Evolutionary conservation across 2,113 vertebrate genomes (phyloP).

Genomic region (Myotis brandtii): DNA sequence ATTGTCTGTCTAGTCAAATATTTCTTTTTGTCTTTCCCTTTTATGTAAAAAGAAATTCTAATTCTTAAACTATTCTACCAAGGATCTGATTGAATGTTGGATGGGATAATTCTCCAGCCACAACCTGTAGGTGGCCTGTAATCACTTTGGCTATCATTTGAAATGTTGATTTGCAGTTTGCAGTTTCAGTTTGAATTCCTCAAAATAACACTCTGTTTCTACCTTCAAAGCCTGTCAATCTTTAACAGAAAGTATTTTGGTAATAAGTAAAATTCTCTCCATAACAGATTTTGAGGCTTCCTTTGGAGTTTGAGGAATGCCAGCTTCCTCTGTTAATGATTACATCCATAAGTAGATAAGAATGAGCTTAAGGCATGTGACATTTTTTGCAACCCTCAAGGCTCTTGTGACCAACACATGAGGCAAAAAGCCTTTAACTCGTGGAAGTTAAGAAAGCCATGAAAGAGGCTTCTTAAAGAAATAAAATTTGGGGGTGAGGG

Average conservation of each 20-base stretch:
- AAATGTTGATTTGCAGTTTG: background rate
- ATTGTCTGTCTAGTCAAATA: background rate
- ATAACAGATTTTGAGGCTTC: background rate
- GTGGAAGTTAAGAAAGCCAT: slow-evolving; percentile 2
- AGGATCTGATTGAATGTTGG: background rate
- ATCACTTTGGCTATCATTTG: background rate
- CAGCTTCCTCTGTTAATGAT: slow-evolving; percentile 37
- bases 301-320: slow-evolving; percentile 20
- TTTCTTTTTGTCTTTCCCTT: background rate
- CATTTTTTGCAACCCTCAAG: slow-evolving; percentile 22
- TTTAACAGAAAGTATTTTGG: slow-evolving; percentile 44
- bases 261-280: slow-evolving; percentile 22
- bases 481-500: background rate
- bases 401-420: slow-evolving; percentile 42
- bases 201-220: slow-evolving; percentile 6
- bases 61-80: background rate
- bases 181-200: background rate
- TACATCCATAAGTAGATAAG: background rate
- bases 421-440: slow-evolving; percentile 19
- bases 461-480: slow-evolving; percentile 8
- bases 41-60: background rate
- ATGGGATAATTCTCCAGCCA: background rate
- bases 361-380: slow-evolving; percentile 55
- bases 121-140: background rate
- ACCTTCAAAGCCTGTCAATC: background rate